Percentiles rank a stretch among this genome's conserved stretches.
Conservation (phyloP, 2,888 invertebrate genomes). For the Orthosia gothica region DNA sequence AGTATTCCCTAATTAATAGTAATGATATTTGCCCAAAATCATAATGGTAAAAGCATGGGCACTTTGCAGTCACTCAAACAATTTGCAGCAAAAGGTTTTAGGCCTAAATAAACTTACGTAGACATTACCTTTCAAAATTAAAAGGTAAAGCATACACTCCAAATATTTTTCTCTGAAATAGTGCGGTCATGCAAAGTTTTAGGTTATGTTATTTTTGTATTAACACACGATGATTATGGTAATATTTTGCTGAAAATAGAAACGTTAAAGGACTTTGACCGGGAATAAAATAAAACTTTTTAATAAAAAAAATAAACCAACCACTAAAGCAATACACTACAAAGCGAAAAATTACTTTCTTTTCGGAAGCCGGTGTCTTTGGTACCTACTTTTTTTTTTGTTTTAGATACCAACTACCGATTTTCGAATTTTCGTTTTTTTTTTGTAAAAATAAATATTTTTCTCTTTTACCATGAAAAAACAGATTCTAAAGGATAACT, state of each 20-base stretch:
- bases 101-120: slow-evolving; percentile 60
- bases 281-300: too few species aligned
- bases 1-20: slow-evolving; percentile 16
- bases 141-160: slow-evolving; percentile 49
- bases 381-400: too few species aligned
- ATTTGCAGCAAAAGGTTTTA: slow-evolving; percentile 41
- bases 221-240: background rate
- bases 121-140: slow-evolving; percentile 35
- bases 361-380: too few species aligned
- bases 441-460: too few species aligned
- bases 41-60: slow-evolving; percentile 6
- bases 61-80: slow-evolving; percentile 1
- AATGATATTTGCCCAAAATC: slow-evolving; percentile 25
- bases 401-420: too few species aligned
- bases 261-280: background rate
- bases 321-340: too few species aligned
- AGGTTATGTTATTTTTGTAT: slow-evolving; percentile 15
- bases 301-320: too few species aligned
- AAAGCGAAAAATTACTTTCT: too few species aligned
- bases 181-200: background rate
- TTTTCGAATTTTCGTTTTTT: too few species aligned
- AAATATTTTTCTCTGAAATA: slow-evolving; percentile 31
- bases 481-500: too few species aligned
- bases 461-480: too few species aligned
- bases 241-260: background rate